Percentiles rank a stretch among this genome's conserved stretches.
Conservation (phyloP, 2,113 vertebrate species). For the Natator depressus region DNA sequence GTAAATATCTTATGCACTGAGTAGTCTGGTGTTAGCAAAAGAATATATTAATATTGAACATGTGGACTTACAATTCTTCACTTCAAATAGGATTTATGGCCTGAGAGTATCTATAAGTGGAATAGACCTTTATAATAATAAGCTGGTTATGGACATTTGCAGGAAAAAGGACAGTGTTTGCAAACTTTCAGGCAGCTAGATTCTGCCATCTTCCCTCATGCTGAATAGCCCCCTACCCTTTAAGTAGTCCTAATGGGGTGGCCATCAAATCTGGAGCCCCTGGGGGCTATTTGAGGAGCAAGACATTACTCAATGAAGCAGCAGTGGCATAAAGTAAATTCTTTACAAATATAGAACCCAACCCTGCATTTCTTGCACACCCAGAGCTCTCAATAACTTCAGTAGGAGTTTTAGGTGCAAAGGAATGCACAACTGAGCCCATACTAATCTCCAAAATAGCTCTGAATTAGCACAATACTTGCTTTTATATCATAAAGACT, state of each 20-base stretch:
- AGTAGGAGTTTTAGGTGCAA: not conserved
- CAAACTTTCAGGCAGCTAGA: not conserved
- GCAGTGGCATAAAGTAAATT: fast-evolving
- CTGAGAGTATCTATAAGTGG: not conserved
- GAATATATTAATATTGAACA: conserved; percentile 34
- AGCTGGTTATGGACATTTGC: conserved; percentile 5
- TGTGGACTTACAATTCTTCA: not conserved
- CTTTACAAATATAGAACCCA: not conserved
- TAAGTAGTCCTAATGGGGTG: fast-evolving
- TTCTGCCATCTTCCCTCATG: not conserved
- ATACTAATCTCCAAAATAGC: fast-evolving
- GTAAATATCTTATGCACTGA: not conserved
- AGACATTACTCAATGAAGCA: not conserved
- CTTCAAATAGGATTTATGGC: conserved; percentile 3
- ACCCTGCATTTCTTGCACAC: not conserved
- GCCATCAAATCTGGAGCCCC: not conserved
- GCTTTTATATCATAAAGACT: not conserved
- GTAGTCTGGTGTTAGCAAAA: conserved; percentile 5
- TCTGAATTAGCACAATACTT: not conserved
- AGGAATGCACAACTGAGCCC: not conserved
- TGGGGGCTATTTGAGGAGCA: not conserved
- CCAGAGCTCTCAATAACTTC: not conserved
- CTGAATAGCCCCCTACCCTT: not conserved
- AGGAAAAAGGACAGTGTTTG: not conserved
- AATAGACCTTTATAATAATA: conserved; percentile 28